These are phyloP conservation scores for Aphidius colemani DNA, from an alignment of 2,888 invertebrate species.

Conservation along the genomic window DNA sequence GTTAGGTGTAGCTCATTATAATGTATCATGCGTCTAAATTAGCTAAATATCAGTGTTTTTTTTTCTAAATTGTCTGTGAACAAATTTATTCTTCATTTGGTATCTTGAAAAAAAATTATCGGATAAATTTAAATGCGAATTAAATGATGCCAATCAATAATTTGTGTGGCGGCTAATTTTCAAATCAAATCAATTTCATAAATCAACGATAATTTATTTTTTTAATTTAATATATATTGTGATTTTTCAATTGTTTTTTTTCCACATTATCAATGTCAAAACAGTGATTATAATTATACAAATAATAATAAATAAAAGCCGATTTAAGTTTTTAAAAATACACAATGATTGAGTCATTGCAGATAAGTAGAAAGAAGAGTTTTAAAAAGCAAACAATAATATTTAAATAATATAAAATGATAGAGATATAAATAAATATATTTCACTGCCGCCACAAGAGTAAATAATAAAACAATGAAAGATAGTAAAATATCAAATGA, in stretches of 20 bases:
- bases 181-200: neutral
- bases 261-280: too few relatives aligned
- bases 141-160: slow-evolving; percentile 42
- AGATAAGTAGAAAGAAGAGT: too few relatives aligned
- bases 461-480: slow-evolving; percentile 20
- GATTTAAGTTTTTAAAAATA: too few relatives aligned
- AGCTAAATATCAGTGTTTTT: slow-evolving; percentile 52
- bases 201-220: too few relatives aligned
- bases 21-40: slow-evolving; percentile 48
- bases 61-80: slow-evolving; percentile 46
- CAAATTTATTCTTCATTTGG: slow-evolving; percentile 42
- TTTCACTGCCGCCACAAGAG: slow-evolving; percentile 39
- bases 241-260: too few relatives aligned
- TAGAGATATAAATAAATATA: slow-evolving; percentile 25
- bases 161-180: slow-evolving; percentile 43
- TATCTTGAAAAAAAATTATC: slow-evolving; percentile 44
- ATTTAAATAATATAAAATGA: too few relatives aligned
- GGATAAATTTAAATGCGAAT: slow-evolving; percentile 39
- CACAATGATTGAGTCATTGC: neutral
- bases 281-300: neutral
- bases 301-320: neutral
- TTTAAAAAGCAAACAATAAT: too few relatives aligned
- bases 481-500: slow-evolving; percentile 14
- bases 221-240: too few relatives aligned
- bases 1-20: slow-evolving; percentile 52